Evolutionary conservation across 2,888 invertebrate species (phyloP), one percentile per base, ranked within the genome.

Genomic region (Eilema sororculum): DNA sequence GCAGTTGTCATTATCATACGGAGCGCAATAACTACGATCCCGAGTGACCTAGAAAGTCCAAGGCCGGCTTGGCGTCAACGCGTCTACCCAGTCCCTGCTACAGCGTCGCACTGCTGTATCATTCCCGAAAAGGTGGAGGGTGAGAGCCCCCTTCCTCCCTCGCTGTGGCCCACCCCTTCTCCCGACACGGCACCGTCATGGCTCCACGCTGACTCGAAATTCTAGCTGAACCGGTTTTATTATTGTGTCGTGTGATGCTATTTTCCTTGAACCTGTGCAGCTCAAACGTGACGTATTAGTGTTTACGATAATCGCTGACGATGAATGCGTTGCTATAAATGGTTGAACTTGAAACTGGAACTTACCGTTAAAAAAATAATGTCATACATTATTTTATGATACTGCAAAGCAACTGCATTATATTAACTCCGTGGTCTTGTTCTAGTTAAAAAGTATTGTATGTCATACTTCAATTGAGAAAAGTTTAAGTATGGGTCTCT

Each of bases 41-140:
- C 73, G 71, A 72, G 75, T 80, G 82, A 79, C 85, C 82, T 75
- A 81, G 67, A 67, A 77, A 75, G 64, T 30, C 33, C 75, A 67
- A 73, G 74, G 77, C 57, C 69, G 68, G n/a, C 33, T 58, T 65
- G 77, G 84, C 86, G 86, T 82, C 87, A 71, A 69, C 65, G 79
- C 86, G 89, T 88, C 88, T 88, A 75, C 76, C 74, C 71, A 72
- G 76, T 77, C 77, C 78, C 75, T 75, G 74, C 73, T 75, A 72
- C 79, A 78, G 74, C 87, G 88, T 83, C 90, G 92, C 91, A 92
- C 90, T 92, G 92, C 89, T 87, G 90, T 89, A 87, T 86, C 89
- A 86, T 86, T 86, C 81, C 83, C 81, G 78, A 72, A 78, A 72
- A 73, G 73, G 76, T 76, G 72, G 78, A 65, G 73, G 80, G 80